Evolutionary conservation across 1,140 invertebrate species (phyloP), one percentile per base, ranked within the genome.

Genomic region (Cyphomyrmex costatus): DNA sequence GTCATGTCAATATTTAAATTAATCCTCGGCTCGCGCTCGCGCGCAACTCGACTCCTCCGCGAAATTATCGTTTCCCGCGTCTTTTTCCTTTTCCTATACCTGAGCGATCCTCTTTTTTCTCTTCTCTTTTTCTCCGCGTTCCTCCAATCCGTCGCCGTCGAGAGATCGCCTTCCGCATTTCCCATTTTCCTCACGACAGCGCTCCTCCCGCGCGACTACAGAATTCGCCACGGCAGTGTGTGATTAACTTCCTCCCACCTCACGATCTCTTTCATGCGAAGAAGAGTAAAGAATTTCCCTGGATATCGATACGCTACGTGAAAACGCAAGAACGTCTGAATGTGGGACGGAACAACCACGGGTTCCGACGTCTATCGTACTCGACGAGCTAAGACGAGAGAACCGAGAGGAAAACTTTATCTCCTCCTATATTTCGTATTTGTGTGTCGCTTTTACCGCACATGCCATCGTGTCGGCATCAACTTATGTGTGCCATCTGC

Each of bases 1-100:
- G 88, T 89, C 88, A 83, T 89, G 88, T 89, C 88, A 89, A 89
- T 89, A 89, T 89, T 89, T 89, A 89, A 89, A 89, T 89, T 89
- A 89, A 89, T 89, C 88, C 88, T 80, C 76, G 87, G 83, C 76
- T 42, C 56, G 53, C 58, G 16, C 33, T 21, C n/a, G 42, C 27
- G 36, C 27, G 79, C 63, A 5, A 65, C 63, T 42, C 61, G 19
- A n/a, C 21, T 49, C 19, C 36, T 49, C 33, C 46, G 46, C 46
- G 79, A 78, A 88, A 86, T 89, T 89, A 89, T 89, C 84, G 71
- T 80, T 84, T 80, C 46, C 30, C 76, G 63, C 63, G 60, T 27
- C 70, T 21, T 36, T 63, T 61, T 27, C 58, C 46, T 65, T 12
- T 14, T 49, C n/a, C 36, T 24, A 56, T 56, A 33, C 16, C 46